A percentile compares a stretch with the other conserved stretches of the same genome.
Conservation (phyloP, 2,113 vertebrate species). For the Grus americana region DNA sequence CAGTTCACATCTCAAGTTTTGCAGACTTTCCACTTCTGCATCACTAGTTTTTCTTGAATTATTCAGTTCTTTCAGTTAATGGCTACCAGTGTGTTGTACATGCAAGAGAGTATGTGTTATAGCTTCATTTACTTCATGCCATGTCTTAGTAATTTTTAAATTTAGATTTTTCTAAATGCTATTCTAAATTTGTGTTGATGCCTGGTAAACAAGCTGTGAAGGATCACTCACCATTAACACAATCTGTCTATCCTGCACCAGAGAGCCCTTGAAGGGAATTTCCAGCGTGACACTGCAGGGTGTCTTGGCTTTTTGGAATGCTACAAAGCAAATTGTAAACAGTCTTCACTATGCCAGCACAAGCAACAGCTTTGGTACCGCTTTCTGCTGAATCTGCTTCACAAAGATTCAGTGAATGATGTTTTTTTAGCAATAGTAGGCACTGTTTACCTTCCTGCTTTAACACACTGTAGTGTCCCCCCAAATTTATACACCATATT, state of each 20-base stretch:
- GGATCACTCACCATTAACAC: constrained; percentile 41
- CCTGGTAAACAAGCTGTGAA: constrained; percentile 33
- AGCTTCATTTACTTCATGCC: background rate
- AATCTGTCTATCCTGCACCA: constrained; percentile 34
- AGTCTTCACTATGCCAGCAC: background rate
- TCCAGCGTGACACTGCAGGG: background rate
- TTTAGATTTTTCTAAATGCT: background rate
- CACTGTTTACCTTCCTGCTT: background rate
- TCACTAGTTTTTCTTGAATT: background rate
- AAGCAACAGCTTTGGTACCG: background rate
- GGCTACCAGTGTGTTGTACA: background rate
- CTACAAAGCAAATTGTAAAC: constrained; percentile 14
- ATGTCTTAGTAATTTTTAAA: background rate
- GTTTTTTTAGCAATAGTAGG: background rate
- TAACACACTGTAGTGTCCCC: background rate
- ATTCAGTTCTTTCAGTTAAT: background rate
- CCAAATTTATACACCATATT: background rate
- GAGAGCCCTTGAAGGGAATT: constrained; percentile 5
- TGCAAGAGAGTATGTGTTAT: background rate
- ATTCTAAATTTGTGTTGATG: constrained; percentile 9
- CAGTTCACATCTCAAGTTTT: background rate
- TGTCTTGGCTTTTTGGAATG: constrained; percentile 1
- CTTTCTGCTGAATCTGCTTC: constrained; percentile 4
- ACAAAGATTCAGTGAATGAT: background rate
- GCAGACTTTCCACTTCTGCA: background rate